A percentile compares a stretch with the other conserved stretches of the same genome.
These are phyloP conservation scores for Nycticryphes semicollaris DNA, from an alignment of 2,113 vertebrate species.

Conservation along the genomic window DNA sequence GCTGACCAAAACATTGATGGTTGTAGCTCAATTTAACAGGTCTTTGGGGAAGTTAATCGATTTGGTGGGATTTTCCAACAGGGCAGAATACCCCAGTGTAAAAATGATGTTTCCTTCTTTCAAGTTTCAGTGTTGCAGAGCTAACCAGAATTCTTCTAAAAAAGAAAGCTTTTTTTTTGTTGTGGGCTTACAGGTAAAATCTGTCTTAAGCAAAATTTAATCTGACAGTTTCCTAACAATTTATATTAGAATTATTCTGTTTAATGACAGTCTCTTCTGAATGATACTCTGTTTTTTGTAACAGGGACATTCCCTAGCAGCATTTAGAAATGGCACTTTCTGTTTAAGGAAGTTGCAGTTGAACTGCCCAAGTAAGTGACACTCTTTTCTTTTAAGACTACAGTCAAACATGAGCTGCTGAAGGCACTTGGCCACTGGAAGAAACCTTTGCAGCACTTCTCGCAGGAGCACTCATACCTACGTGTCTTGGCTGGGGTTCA, in stretches of 20 bases:
- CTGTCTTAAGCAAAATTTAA: background rate
- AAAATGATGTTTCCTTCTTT: background rate
- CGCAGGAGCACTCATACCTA: background rate
- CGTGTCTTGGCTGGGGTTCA: background rate
- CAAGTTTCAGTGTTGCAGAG: background rate
- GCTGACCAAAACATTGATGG: background rate
- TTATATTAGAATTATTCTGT: background rate
- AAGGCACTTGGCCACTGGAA: background rate
- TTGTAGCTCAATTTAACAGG: background rate
- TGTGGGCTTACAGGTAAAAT: background rate
- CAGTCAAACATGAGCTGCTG: background rate
- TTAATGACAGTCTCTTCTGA: background rate
- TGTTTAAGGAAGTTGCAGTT: background rate
- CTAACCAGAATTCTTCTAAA: background rate
- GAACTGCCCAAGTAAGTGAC: background rate
- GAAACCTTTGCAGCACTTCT: background rate
- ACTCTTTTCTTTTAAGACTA: background rate
- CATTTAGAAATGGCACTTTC: background rate
- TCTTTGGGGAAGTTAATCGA: background rate
- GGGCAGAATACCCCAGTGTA: background rate
- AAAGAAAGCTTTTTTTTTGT: background rate
- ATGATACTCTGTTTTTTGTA: background rate
- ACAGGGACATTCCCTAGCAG: fast-evolving
- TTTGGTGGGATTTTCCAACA: background rate
- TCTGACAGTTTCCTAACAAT: background rate